Conservation (phyloP, 2,888 invertebrate genomes). For the Germaria angustata region DNA sequence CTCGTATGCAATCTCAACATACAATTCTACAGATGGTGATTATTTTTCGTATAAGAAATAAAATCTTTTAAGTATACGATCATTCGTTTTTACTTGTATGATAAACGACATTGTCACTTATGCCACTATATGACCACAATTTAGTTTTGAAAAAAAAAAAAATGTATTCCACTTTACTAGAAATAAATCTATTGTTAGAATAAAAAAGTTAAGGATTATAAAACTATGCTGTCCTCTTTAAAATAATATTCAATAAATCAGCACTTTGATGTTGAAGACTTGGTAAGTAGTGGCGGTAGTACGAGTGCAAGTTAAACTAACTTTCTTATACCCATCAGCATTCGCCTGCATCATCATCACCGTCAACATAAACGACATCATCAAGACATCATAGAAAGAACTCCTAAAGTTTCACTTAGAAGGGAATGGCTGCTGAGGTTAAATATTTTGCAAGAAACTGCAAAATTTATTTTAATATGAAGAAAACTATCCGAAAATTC, state of each 20-base stretch:
- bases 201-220: constrained; percentile 57
- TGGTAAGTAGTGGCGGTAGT: constrained; percentile 2
- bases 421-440: not conserved
- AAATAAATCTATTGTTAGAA: constrained; percentile 56
- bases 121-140: constrained; percentile 64
- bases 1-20: constrained; percentile 2
- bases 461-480: not conserved
- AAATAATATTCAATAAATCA: constrained; percentile 71
- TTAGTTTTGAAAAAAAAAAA: constrained; percentile 37
- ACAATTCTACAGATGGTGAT: constrained; percentile 23
- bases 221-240: constrained; percentile 68
- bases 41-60: constrained; percentile 17
- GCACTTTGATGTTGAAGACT: constrained; percentile 58
- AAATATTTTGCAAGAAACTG: not conserved
- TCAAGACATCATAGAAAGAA: constrained; percentile 39
- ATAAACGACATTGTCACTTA: constrained; percentile 70
- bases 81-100: constrained; percentile 52
- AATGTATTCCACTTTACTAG: constrained; percentile 2
- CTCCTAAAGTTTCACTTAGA: constrained; percentile 48
- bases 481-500: too few species aligned
- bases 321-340: constrained; percentile 54
- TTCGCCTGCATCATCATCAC: constrained; percentile 38
- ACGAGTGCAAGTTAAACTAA: constrained; percentile 24
- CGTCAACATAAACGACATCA: constrained; percentile 47
- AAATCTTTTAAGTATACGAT: constrained; percentile 25